These are phyloP conservation scores for Haliclona indistincta DNA, from an alignment of 37 sponge, comb jelly and placozoan genomes.

Conservation along the genomic window DNA sequence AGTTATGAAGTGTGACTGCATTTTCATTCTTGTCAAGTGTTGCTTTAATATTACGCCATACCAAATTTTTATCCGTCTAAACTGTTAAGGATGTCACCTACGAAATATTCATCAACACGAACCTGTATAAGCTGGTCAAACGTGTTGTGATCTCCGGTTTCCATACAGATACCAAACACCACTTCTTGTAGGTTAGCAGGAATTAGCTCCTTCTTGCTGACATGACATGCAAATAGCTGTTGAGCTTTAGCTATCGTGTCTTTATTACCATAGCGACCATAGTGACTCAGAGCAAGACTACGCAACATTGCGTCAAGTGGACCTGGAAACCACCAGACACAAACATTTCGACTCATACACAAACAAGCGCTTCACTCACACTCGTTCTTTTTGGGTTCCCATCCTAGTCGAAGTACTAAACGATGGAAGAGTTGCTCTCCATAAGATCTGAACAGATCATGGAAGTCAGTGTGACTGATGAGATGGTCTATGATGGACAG, in stretches of 20 bases:
- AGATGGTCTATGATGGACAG: constrained; percentile 36
- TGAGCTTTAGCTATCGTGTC: constrained; percentile 64
- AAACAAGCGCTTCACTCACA: constrained; percentile 5
- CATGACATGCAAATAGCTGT: constrained; percentile 44
- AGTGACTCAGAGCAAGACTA: constrained; percentile 43
- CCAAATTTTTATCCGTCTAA: no score
- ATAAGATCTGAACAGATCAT: constrained; percentile 65
- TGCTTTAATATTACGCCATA: no score
- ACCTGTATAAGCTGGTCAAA: constrained; percentile 73
- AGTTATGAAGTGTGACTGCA: no score
- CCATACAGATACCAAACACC: constrained; percentile 40
- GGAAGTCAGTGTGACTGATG: constrained; percentile 63
- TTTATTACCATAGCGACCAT: constrained; percentile 63
- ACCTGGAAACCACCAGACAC: not conserved
- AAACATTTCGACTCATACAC: not conserved
- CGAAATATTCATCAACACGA: no score
- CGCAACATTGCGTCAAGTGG: constrained; percentile 84
- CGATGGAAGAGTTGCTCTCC: constrained; percentile 48
- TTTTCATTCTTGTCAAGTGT: no score
- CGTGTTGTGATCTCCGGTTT: constrained; percentile 51
- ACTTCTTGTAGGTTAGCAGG: constrained; percentile 71
- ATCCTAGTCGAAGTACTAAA: constrained; percentile 55
- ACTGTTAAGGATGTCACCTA: no score
- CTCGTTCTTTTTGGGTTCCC: constrained; percentile 78
- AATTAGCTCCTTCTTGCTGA: not conserved